Percentiles rank a stretch among this genome's conserved stretches.
Evolutionary conservation across 2,113 vertebrate genomes (phyloP).

Genomic region (Malurus melanocephalus): DNA sequence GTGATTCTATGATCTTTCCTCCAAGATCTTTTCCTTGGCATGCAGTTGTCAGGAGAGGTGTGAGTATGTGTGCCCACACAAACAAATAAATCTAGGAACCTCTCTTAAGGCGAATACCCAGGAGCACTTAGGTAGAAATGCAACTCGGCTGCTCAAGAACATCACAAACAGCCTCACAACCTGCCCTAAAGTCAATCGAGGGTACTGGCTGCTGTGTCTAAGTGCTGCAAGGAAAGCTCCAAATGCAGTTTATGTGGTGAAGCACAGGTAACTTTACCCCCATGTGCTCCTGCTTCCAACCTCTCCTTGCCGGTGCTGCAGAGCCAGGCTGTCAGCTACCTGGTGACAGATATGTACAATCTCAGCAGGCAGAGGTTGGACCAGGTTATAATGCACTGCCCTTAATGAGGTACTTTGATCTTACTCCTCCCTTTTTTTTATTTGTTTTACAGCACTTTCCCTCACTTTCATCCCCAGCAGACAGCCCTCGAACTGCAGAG

Average conservation of each 20-base stretch:
- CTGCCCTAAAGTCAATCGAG: constrained; percentile 3
- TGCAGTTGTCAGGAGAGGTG: neutral
- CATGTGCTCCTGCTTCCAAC: accelerated
- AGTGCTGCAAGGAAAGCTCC: neutral
- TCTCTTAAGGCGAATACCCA: neutral
- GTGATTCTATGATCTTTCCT: neutral
- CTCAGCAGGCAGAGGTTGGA: constrained; percentile 22
- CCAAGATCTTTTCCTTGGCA: neutral
- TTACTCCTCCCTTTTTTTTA: constrained; percentile 49
- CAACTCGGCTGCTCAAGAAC: accelerated
- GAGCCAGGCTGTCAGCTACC: constrained; percentile 10
- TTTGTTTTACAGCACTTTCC: constrained; percentile 46
- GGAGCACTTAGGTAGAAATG: neutral
- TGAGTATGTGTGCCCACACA: neutral
- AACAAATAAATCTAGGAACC: neutral
- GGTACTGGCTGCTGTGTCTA: neutral
- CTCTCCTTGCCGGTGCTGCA: neutral
- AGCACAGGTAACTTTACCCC: neutral
- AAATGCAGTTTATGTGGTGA: neutral
- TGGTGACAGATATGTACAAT: constrained; percentile 6
- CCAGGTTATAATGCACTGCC: neutral
- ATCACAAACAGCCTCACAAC: accelerated
- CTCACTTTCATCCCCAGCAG: constrained; percentile 4
- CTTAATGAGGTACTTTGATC: constrained; percentile 48
- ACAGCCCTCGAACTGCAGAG: neutral